phyloP scores from a whole-genome alignment of 1,140 invertebrate species.

The Drosophila serrata region DNA sequence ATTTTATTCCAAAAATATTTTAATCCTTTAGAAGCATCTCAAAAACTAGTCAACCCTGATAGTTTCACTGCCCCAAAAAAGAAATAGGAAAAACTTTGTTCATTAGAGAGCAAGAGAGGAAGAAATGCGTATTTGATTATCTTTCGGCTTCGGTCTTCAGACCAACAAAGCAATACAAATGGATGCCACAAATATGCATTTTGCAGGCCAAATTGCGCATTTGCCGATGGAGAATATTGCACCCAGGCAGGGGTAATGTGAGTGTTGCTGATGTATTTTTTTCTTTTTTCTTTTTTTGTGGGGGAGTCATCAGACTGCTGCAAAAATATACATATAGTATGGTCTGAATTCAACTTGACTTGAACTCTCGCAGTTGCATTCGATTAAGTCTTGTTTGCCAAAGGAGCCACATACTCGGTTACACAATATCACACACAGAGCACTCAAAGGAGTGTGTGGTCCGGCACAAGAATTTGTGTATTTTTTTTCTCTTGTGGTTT shows the following conservation, averaged over 20 bases:
- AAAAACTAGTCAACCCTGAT: slow-evolving; percentile 4
- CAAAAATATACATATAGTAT: slow-evolving; percentile 1
- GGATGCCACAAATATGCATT: slow-evolving; percentile 53
- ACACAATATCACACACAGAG: slow-evolving; percentile 25
- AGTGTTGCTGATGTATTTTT: no score
- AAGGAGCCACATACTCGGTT: slow-evolving; percentile 31
- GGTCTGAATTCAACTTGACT: slow-evolving; percentile 13
- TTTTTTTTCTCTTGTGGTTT: not conserved
- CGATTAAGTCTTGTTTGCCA: slow-evolving; percentile 32
- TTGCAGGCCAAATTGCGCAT: slow-evolving; percentile 45
- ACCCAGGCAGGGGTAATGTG: slow-evolving; percentile 3
- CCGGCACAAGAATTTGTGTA: not conserved
- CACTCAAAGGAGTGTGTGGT: not conserved
- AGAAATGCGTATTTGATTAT: slow-evolving; percentile 53
- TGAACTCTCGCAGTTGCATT: slow-evolving; percentile 36
- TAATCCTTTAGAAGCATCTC: not conserved
- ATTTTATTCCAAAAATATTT: not conserved
- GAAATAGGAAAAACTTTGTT: slow-evolving; percentile 3
- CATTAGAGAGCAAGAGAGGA: slow-evolving; percentile 29
- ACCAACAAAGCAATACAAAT: slow-evolving; percentile 51
- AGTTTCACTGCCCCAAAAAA: not conserved
- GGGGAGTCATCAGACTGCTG: not conserved
- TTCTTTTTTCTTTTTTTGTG: no score
- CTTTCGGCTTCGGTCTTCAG: slow-evolving; percentile 38
- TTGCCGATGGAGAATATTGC: slow-evolving; percentile 30